Base-by-base conservation (phyloP, 2,888 invertebrate species). In the Cataglyphis altisquamis region DNA sequence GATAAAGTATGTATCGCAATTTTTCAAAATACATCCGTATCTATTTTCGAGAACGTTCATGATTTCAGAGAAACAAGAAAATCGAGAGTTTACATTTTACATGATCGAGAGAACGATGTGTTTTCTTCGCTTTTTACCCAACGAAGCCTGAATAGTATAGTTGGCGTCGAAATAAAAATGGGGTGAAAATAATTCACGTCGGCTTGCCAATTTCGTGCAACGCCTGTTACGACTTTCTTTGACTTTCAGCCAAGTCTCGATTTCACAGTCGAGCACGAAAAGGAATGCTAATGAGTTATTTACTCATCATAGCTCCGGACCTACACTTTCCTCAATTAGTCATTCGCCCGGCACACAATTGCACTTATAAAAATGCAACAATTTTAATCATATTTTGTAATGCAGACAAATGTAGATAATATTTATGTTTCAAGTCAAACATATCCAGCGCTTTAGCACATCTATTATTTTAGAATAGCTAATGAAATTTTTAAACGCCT, bases 241-340 rank as follows among this genome's bases (percentile, higher is more conserved):
- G 83, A 84, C 77, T 72, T 80, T 36, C 48, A 41, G 84, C 90
- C 88, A 87, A 45, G 66, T 84, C 84, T 84, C 84, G 88, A 86
- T 88, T 89, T 90, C 89, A 89, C 90, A 88, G 84, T 84, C 85
- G 82, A 67, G 63, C 82, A 82, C 78, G 84, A 82, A 82, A 36
- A 72, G 87, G 83, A 88, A 90, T 89, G 63, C 84, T 84, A 84
- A 88, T 84, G 66, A 66, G 84, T 55, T 81, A 77, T 82, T 82
- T 83, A 68, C 77, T 81, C 80, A 60, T 41, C 66, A 25, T 82
- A 88, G 82, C 75, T 25, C 29, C 41, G 55, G 25, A 10, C 41
- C 29, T 57, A 36, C 57, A 83, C 83, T 86, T 82, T 82, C 73
- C 75, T 66, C 60, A 32, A 39, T 45, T 48, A 55, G 73, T 84